Evolutionary conservation across 2,797 vertebrate species (phyloP).

Genomic region (Capromys pilorides): DNA sequence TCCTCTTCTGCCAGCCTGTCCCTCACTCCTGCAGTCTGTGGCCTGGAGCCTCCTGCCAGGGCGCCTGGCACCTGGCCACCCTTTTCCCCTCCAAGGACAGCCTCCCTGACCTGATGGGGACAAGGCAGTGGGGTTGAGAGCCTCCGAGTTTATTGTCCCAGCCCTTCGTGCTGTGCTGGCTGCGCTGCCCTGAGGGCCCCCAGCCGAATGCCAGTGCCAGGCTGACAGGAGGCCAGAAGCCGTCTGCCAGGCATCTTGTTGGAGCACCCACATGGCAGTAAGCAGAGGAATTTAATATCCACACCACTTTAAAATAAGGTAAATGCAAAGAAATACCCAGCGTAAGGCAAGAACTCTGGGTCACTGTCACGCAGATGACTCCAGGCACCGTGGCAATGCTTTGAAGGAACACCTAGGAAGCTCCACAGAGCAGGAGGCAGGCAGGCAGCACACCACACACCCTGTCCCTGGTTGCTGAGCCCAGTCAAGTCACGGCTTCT

Average conservation of each 20-base stretch:
- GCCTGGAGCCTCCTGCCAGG: not conserved
- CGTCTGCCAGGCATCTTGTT: not conserved
- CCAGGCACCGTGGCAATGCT: not conserved
- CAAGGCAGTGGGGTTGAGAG: not conserved
- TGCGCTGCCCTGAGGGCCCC: not conserved
- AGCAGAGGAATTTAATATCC: not conserved
- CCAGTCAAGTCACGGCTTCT: not conserved
- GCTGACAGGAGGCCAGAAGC: not conserved
- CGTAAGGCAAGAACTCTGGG: not conserved
- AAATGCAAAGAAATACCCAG: not conserved
- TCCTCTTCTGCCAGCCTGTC: not conserved
- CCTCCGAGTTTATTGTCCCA: not conserved
- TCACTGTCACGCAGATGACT: not conserved
- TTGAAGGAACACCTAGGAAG: not conserved
- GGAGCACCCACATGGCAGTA: not conserved
- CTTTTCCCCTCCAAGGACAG: not conserved
- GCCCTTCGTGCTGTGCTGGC: too few species aligned
- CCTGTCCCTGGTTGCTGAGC: not conserved
- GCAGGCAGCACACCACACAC: rapidly evolving
- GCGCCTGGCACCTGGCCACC: not conserved
- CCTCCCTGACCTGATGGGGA: not conserved
- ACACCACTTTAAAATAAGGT: not conserved
- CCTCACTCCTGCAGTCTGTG: not conserved
- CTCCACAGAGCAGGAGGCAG: rapidly evolving
- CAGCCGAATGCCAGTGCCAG: too few species aligned